A percentile compares a stretch with the other conserved stretches of the same genome.
Evolutionary conservation across 2,888 invertebrate genomes (phyloP).

Genomic region (Apamea monoglypha): DNA sequence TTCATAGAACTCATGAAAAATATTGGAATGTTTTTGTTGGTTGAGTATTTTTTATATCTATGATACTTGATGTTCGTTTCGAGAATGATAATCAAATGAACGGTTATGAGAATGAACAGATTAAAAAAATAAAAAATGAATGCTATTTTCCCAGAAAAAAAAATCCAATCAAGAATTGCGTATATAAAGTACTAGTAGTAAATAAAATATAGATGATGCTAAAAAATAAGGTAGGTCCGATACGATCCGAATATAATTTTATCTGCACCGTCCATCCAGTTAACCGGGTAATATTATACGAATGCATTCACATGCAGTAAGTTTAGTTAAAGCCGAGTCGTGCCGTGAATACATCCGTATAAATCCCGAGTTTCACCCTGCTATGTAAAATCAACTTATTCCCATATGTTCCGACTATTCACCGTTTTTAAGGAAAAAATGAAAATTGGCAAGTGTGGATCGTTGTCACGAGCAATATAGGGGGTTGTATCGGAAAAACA

Average conservation of each 20-base stretch:
- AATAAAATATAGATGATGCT: slow-evolving; percentile 1
- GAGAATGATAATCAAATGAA: neutral
- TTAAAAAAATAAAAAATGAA: neutral
- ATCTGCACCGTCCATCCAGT: slow-evolving; percentile 13
- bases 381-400: slow-evolving; percentile 30
- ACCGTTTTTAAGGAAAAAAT: slow-evolving; percentile 38
- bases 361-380: slow-evolving; percentile 32
- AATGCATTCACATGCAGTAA: slow-evolving; percentile 49
- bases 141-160: neutral
- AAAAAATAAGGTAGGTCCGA: slow-evolving; percentile 9
- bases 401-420: slow-evolving; percentile 14
- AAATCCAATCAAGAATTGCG: neutral
- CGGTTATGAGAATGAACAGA: neutral
- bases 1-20: neutral
- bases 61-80: neutral
- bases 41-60: neutral
- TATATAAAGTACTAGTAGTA: neutral
- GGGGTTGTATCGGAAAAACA: slow-evolving; percentile 31
- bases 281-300: slow-evolving; percentile 30
- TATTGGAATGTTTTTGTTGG: neutral
- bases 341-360: slow-evolving; percentile 41
- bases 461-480: slow-evolving; percentile 32
- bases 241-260: neutral
- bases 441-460: slow-evolving; percentile 39
- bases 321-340: slow-evolving; percentile 47